Evolutionary conservation across 2,113 vertebrate genomes (phyloP), one percentile per base, ranked within the genome.

Genomic region (Melanocharis versteri): DNA sequence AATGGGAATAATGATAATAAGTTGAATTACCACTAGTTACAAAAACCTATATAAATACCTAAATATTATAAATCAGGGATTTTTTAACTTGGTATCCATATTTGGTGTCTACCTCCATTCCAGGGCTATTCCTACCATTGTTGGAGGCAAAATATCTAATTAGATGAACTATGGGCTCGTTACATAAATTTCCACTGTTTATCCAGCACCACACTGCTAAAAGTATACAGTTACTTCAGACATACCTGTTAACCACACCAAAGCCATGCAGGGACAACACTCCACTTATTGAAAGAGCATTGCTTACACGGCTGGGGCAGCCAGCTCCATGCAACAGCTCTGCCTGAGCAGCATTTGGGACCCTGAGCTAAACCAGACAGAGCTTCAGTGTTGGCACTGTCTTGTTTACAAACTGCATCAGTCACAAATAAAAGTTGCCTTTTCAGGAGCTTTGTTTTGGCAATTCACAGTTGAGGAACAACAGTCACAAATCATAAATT

Each of bases 401-500:
- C 66, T 61, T 78, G 40, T 81, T 95, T 87, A 83, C 58, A 83
- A 51, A 86, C n/a, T 27, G 23, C 54, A 80, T 58, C 76, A 54
- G 42, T 76, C 71, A 93, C 80, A 92, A 95, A 93, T 57, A 81
- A 72, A 89, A 92, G 62, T 83, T 76, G 37, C 45, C 10, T 73
- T 89, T 96, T 75, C 1, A 3, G 78, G 87, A 64, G 68, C 33
- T 92, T 93, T 92, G 35, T 73, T 96, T 93, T 66, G 58, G 86
- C 83, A 91, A 73, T 61, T 92, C 53, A 58, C 80, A 80, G 47
- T 26, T 31, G 86, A 85, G 61, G 70, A 83, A 75, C 80, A 94
- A 87, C 70, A 80, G 80, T 94, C 58, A 7, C 89, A 85, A 94
- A 93, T 87, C 33, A 56, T 95, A 85, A 89, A 96, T 94, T 65